phyloP scores from a whole-genome alignment of 1,140 invertebrate species.

The Choristoneura fumiferana region DNA sequence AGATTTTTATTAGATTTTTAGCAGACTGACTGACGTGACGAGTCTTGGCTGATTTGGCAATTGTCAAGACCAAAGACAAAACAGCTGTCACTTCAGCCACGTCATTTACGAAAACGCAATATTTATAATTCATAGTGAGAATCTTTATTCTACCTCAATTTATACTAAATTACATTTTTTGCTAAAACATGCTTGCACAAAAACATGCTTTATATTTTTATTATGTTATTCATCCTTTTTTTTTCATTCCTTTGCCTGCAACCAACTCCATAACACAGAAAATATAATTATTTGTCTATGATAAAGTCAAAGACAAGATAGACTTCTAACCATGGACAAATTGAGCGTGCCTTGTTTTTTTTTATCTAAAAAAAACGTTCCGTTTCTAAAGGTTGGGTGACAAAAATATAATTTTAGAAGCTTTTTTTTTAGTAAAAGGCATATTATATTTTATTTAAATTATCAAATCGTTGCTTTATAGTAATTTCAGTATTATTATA shows the following conservation, averaged over 20 bases:
- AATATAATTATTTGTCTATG: conserved; percentile 1
- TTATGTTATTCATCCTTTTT: too few relatives aligned
- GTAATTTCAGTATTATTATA: too few relatives aligned
- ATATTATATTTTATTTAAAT: conserved; percentile 2
- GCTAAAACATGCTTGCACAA: too few relatives aligned
- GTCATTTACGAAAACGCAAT: conserved; percentile 72
- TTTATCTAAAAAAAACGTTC: conserved; percentile 32
- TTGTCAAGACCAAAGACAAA: conserved; percentile 67
- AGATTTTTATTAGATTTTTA: conserved; percentile 33
- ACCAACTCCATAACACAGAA: neutral
- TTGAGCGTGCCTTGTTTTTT: conserved; percentile 44
- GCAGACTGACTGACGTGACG: conserved; percentile 33
- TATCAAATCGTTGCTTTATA: neutral
- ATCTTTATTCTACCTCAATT: too few relatives aligned
- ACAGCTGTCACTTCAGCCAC: conserved; percentile 70
- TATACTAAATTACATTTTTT: too few relatives aligned
- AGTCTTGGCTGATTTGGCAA: conserved; percentile 73
- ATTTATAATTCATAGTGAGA: neutral
- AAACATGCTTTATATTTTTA: too few relatives aligned
- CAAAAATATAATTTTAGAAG: neutral
- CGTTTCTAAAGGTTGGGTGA: conserved; percentile 25
- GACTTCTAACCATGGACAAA: conserved; percentile 34
- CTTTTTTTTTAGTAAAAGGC: conserved; percentile 23
- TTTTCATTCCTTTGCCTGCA: neutral
- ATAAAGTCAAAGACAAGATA: conserved; percentile 19